These are phyloP conservation scores for Polyommatus iphigenia DNA, from an alignment of 2,888 invertebrate genomes.

Conservation along the genomic window DNA sequence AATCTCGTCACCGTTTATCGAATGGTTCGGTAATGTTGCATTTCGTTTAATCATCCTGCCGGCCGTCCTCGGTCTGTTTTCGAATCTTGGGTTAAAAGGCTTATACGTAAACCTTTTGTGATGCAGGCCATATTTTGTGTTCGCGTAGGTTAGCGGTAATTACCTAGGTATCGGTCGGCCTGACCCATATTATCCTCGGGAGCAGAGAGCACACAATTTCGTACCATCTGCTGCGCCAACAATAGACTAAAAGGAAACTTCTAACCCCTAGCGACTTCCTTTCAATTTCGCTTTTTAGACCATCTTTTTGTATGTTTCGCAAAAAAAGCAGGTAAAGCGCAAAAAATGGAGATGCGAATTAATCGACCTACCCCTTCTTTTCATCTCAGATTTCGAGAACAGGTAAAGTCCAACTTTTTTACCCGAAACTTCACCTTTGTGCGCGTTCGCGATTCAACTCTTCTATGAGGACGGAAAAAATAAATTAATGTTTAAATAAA, in stretches of 20 bases:
- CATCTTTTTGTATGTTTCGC: constrained; percentile 60
- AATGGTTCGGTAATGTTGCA: not conserved
- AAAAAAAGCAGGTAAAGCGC: constrained; percentile 64
- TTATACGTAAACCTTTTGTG: not conserved
- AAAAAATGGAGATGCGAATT: constrained; percentile 62
- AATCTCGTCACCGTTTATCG: not conserved
- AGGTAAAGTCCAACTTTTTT: constrained; percentile 74
- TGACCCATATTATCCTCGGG: constrained; percentile 62
- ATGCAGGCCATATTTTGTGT: constrained; percentile 31
- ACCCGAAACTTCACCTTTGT: constrained; percentile 63
- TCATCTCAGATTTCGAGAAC: constrained; percentile 75
- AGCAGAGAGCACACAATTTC: constrained; percentile 64
- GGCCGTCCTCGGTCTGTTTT: not conserved
- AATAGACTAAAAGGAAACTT: constrained; percentile 58
- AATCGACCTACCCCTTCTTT: constrained; percentile 74
- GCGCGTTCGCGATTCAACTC: constrained; percentile 73
- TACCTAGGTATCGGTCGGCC: constrained; percentile 45
- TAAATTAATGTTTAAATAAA: constrained; percentile 71
- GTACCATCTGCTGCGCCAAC: constrained; percentile 63
- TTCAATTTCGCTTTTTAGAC: constrained; percentile 64
- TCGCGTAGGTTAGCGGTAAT: constrained; percentile 47
- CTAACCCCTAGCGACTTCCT: constrained; percentile 76
- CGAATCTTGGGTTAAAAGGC: constrained; percentile 9
- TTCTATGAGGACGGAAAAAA: constrained; percentile 65
- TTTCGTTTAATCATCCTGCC: not conserved